A percentile compares a stretch with the other conserved stretches of the same genome.
Evolutionary conservation across 37 sponge, comb jelly and placozoan genomes (phyloP).

Genomic region (Beroe forskalii): DNA sequence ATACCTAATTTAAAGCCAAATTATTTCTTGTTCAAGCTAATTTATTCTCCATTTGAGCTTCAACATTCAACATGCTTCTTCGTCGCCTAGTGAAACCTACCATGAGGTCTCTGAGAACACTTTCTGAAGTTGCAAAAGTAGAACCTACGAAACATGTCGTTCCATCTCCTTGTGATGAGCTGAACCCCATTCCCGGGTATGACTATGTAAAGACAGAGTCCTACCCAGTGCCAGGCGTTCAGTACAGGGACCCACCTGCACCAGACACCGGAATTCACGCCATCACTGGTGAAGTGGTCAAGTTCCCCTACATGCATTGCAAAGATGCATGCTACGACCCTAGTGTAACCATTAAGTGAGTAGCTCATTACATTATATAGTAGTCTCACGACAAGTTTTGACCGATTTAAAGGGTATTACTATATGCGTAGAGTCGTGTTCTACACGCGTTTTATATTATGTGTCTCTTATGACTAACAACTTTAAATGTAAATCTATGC

Average conservation of each 20-base stretch:
- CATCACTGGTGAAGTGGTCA: slow-evolving; percentile 48
- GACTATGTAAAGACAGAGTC: slow-evolving; percentile 38
- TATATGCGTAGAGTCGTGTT: too few species aligned
- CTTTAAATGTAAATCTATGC: too few species aligned
- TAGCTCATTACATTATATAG: too few species aligned
- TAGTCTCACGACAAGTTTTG: too few species aligned
- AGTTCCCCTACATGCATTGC: slow-evolving; percentile 54
- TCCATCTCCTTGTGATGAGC: background rate
- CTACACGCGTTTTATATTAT: too few species aligned
- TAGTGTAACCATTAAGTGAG: slow-evolving; percentile 28
- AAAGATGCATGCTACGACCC: slow-evolving; percentile 53
- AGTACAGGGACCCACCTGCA: slow-evolving; percentile 8
- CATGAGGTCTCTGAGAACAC: background rate
- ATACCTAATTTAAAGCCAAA: too few species aligned
- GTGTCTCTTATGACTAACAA: too few species aligned
- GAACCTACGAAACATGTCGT: background rate
- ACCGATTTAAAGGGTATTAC: too few species aligned
- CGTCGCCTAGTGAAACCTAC: too few species aligned
- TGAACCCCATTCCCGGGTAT: slow-evolving; percentile 53
- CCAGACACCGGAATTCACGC: slow-evolving; percentile 30
- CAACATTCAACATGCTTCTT: too few species aligned
- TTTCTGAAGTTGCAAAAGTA: slow-evolving; percentile 44
- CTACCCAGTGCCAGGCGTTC: background rate
- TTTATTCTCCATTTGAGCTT: too few species aligned
- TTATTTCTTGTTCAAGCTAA: too few species aligned